Conservation (phyloP, 35 echinoderm and acorn worm species). For the Acanthaster planci region DNA sequence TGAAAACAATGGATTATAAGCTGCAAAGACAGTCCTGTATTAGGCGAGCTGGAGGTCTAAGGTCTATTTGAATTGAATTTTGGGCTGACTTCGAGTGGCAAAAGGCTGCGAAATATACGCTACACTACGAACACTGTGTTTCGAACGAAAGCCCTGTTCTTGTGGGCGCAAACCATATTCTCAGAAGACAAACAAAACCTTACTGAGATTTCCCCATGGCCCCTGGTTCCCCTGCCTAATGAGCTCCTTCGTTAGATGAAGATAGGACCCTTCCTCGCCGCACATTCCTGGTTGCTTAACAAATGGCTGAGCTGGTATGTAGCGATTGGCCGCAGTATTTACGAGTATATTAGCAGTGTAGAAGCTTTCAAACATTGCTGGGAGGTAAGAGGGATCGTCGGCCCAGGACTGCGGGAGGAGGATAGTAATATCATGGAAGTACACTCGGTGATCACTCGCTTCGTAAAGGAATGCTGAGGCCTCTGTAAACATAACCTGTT, state of each 20-base stretch:
- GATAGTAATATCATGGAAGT: slow-evolving; percentile 62
- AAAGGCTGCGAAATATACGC: no score
- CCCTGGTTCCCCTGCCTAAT: slow-evolving; percentile 10
- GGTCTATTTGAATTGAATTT: no score
- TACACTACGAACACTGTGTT: no score
- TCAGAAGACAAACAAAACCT: neutral
- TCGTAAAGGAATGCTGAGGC: slow-evolving; percentile 51
- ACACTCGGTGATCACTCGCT: slow-evolving; percentile 51
- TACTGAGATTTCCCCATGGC: slow-evolving; percentile 35
- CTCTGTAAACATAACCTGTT: slow-evolving; percentile 42
- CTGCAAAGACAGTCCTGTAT: no score
- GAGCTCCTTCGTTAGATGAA: slow-evolving; percentile 46
- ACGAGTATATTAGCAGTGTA: slow-evolving; percentile 48
- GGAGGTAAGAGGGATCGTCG: neutral
- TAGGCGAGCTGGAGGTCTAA: no score
- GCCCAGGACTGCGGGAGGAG: slow-evolving; percentile 55
- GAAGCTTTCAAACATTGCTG: slow-evolving; percentile 38
- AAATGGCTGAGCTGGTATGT: slow-evolving; percentile 43
- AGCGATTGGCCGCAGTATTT: slow-evolving; percentile 23
- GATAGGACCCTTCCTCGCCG: slow-evolving; percentile 48
- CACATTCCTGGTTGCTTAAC: slow-evolving; percentile 50
- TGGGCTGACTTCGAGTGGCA: no score
- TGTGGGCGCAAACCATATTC: no score
- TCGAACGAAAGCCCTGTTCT: no score
- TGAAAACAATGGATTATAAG: no score